Evolutionary conservation across 2,113 vertebrate genomes (phyloP).

Genomic region (Epinephelus fuscoguttatus): DNA sequence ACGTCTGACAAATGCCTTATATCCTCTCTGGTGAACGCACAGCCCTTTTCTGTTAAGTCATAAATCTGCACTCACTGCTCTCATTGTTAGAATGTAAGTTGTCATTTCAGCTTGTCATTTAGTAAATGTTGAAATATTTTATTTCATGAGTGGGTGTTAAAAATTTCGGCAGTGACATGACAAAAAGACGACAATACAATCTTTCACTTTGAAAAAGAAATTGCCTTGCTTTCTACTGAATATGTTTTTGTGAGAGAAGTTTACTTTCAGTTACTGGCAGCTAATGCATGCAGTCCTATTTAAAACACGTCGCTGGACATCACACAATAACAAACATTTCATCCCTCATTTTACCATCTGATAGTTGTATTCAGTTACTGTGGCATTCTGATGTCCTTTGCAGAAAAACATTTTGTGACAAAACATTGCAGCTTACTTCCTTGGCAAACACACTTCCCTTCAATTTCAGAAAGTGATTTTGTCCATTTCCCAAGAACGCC

Average conservation of each 20-base stretch:
- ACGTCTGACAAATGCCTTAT: not conserved
- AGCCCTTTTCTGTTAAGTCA: not conserved
- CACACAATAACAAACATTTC: not conserved
- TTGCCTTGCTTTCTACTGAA: not conserved
- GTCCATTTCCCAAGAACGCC: not conserved
- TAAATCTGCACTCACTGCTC: not conserved
- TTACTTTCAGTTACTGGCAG: not conserved
- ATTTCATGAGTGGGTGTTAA: constrained; percentile 6
- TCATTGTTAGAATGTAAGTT: not conserved
- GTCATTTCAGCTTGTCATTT: not conserved
- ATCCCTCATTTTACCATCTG: constrained; percentile 4
- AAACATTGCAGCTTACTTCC: not conserved
- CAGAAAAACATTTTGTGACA: not conserved
- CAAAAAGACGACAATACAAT: not conserved
- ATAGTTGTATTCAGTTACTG: not conserved
- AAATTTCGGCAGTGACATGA: not conserved
- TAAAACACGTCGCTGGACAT: not conserved
- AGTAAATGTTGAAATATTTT: constrained; percentile 2
- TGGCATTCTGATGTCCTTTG: not conserved
- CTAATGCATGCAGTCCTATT: not conserved
- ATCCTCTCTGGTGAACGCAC: not conserved
- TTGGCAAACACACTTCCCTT: not conserved
- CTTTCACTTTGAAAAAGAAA: not conserved
- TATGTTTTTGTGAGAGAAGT: not conserved
- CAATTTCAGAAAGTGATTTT: constrained; percentile 14